Conservation (phyloP, 2,888 invertebrate species). For the Lithophane socia region DNA sequence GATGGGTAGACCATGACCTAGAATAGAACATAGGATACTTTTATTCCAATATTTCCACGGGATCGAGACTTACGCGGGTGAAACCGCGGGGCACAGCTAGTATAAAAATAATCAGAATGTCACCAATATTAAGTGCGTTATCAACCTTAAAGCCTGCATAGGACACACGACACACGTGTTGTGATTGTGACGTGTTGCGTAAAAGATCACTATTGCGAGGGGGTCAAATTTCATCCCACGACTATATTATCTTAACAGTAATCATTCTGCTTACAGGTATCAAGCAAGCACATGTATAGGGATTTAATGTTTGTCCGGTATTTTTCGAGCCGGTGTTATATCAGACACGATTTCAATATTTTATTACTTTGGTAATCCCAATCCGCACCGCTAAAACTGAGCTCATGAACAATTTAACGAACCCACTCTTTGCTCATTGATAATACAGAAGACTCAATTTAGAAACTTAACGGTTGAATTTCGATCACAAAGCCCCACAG, state of each 20-base stretch:
- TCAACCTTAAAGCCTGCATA: background rate
- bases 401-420: slow-evolving; percentile 42
- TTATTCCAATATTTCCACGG: too few relatives aligned
- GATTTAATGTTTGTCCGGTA: slow-evolving; percentile 18
- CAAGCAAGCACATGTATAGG: background rate
- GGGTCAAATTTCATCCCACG: slow-evolving; percentile 2
- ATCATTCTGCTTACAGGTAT: background rate
- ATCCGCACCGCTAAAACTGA: slow-evolving; percentile 6
- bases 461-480: slow-evolving; percentile 47
- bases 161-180: slow-evolving; percentile 34
- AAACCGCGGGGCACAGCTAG: too few relatives aligned
- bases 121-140: background rate
- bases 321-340: slow-evolving; percentile 5
- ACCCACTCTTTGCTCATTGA: slow-evolving; percentile 48
- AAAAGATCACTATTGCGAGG: background rate
- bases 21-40: too few relatives aligned
- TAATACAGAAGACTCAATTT: slow-evolving; percentile 55
- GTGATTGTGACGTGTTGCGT: slow-evolving; percentile 36
- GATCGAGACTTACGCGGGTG: too few relatives aligned
- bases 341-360: slow-evolving; percentile 37
- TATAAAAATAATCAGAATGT: background rate
- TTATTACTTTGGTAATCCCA: slow-evolving; percentile 19
- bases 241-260: background rate
- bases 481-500: slow-evolving; percentile 59
- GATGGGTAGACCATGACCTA: too few relatives aligned